Percentiles rank a stretch among this genome's conserved stretches.
Evolutionary conservation across 2,888 invertebrate genomes (phyloP).

Genomic region (Clitarchus hookeri): DNA sequence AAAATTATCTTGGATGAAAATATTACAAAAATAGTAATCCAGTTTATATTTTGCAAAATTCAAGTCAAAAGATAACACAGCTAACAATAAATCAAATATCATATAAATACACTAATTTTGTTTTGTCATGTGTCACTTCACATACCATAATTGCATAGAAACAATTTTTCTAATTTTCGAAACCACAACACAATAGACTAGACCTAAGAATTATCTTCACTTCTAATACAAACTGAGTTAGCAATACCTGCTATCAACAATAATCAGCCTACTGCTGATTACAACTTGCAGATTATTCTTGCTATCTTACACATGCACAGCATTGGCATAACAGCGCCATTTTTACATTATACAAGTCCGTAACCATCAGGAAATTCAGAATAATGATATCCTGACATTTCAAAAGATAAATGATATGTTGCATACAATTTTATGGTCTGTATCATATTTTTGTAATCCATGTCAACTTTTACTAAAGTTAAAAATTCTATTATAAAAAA

Average conservation of each 20-base stretch:
- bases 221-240: constrained; percentile 1
- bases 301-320: constrained; percentile 14
- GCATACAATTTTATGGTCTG: neutral
- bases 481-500: neutral
- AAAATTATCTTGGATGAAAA: neutral
- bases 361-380: neutral
- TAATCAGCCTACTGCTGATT: constrained; percentile 6
- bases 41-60: neutral
- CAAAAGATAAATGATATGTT: neutral
- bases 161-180: neutral
- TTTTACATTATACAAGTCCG: neutral
- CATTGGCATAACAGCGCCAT: neutral
- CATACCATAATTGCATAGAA: neutral
- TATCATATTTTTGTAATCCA: neutral
- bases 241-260: constrained; percentile 14
- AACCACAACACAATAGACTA: constrained; percentile 4
- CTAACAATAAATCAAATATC: neutral
- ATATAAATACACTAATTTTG: neutral
- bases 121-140: neutral
- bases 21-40: neutral
- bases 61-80: neutral
- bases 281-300: neutral
- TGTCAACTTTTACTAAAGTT: neutral
- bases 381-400: neutral
- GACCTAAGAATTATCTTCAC: constrained; percentile 2